Conservation (phyloP, 2,113 vertebrate species). For the Muscicapa adusta region DNA sequence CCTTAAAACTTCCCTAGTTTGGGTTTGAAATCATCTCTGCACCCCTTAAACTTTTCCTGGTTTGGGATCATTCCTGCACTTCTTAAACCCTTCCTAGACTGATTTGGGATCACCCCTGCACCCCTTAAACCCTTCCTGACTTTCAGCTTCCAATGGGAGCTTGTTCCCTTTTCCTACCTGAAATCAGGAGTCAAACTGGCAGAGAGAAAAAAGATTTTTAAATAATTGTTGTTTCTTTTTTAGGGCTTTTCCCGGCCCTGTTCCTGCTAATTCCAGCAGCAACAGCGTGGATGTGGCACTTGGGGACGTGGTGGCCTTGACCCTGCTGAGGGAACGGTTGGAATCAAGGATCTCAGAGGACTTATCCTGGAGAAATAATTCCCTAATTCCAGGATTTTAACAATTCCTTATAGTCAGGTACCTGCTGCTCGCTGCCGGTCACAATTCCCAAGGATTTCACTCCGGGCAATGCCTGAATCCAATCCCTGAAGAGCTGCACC, state of each 20-base stretch:
- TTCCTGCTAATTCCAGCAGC: not conserved
- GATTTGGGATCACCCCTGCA: not conserved
- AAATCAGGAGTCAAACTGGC: not conserved
- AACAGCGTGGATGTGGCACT: fast-evolving
- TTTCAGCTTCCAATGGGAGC: not conserved
- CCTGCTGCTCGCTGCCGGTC: not conserved
- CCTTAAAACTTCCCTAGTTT: not conserved
- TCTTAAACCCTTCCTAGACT: too few species aligned
- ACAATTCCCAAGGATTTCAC: not conserved
- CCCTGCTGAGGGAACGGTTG: fast-evolving
- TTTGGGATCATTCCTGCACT: too few species aligned
- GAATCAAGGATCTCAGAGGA: not conserved
- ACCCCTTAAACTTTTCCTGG: not conserved
- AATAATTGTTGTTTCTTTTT: not conserved
- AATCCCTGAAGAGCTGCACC: not conserved
- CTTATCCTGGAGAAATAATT: not conserved
- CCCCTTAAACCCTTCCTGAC: not conserved
- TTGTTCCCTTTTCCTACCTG: not conserved
- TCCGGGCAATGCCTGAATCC: too few species aligned
- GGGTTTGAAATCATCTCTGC: not conserved
- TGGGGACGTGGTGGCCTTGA: not conserved
- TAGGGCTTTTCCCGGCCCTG: not conserved
- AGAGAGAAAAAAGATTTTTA: not conserved
- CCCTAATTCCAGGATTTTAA: not conserved
- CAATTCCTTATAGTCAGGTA: fast-evolving